A percentile compares a stretch with the other conserved stretches of the same genome.
phyloP scores from a whole-genome alignment of 2,113 vertebrate species.

The Alces alces region DNA sequence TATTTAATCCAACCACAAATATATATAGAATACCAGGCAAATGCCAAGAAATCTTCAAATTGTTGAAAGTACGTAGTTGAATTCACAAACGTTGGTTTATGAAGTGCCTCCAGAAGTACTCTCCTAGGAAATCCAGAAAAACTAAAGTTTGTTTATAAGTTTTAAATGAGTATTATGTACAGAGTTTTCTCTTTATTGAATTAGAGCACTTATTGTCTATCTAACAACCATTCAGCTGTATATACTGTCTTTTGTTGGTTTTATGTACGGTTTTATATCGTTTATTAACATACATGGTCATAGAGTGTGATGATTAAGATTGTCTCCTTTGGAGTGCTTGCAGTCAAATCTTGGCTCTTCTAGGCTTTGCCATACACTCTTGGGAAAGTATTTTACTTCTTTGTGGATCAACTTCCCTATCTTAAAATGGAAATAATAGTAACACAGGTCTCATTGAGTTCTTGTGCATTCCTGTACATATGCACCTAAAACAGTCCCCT shows the following conservation, averaged over 20 bases:
- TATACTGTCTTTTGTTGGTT: not conserved
- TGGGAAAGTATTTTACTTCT: not conserved
- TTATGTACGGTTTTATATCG: not conserved
- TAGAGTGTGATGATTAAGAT: not conserved
- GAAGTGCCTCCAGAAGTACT: not conserved
- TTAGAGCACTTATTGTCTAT: not conserved
- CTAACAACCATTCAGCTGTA: not conserved
- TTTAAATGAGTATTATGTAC: not conserved
- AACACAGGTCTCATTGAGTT: not conserved
- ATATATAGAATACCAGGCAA: not conserved
- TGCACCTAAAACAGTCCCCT: not conserved
- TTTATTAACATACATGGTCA: not conserved
- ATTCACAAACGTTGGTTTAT: not conserved
- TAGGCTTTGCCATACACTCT: not conserved
- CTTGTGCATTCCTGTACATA: not conserved
- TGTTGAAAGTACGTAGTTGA: not conserved
- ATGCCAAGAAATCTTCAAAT: not conserved
- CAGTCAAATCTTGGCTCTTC: not conserved
- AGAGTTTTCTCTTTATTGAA: not conserved
- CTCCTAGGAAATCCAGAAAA: not conserved
- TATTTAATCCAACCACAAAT: not conserved
- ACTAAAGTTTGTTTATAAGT: not conserved
- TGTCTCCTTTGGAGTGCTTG: not conserved
- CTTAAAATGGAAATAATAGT: not conserved
- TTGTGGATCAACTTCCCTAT: not conserved